Conservation (phyloP, 1,140 invertebrate species). For the Micrasema minimum region DNA sequence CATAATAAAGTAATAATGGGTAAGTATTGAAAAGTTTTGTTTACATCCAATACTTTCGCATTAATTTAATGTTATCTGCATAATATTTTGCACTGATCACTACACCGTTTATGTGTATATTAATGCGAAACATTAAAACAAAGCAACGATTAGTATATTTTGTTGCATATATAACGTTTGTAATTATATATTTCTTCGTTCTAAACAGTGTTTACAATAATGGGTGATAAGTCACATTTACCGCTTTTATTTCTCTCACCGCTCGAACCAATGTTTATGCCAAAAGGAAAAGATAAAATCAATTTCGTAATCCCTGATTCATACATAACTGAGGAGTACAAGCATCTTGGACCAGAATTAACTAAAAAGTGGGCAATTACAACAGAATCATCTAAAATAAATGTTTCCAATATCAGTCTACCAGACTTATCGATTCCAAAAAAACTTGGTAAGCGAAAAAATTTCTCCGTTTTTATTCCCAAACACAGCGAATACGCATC, state of each 20-base stretch:
- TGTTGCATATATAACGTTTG: no score
- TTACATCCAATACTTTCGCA: no score
- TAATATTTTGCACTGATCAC: no score
- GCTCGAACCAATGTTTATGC: constrained; percentile 77
- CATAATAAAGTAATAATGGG: no score
- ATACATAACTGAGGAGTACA: constrained; percentile 71
- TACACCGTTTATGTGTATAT: no score
- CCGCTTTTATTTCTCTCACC: constrained; percentile 78
- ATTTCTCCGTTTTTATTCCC: constrained; percentile 83
- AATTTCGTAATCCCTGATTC: constrained; percentile 72
- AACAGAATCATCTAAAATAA: constrained; percentile 70
- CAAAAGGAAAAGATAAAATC: constrained; percentile 70
- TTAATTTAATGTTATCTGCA: no score
- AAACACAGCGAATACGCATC: constrained; percentile 75
- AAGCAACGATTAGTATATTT: no score
- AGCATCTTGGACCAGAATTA: constrained; percentile 61
- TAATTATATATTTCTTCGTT: no score
- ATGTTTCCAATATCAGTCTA: constrained; percentile 71
- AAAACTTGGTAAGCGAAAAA: constrained; percentile 73
- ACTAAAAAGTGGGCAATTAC: constrained; percentile 62
- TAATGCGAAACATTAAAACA: no score
- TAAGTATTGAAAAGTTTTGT: no score
- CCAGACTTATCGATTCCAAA: constrained; percentile 75
- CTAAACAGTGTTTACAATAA: no score
- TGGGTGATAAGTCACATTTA: no score